Base-by-base conservation (phyloP, 2,888 invertebrate species). In the Cylindroiulus punctatus region DNA sequence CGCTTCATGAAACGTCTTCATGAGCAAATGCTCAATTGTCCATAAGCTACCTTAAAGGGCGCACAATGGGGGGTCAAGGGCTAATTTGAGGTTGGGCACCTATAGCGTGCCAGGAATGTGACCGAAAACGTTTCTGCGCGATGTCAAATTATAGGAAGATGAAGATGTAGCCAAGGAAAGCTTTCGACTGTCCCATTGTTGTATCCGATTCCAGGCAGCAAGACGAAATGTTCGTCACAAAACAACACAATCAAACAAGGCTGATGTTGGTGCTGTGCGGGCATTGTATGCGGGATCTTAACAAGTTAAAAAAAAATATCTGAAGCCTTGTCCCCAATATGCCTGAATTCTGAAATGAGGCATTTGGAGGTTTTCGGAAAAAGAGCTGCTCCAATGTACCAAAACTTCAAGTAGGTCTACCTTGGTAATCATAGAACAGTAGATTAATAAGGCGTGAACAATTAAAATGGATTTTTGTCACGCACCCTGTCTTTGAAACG, bases 11-110 rank as follows among this genome's bases (percentile, higher is more conserved):
- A 52, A 52, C 52, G 52, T 65, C 65, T 65, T 65, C 65, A 65
- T 65, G 65, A 65, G 65, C 65, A 65, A 65, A 65, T 65, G 65
- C 65, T 65, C 65, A 65, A 65, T 65, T 65, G 65, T 65, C 65
- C 65, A 65, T 65, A 65, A 65, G 65, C 65, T 65, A 65, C 65
- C 65, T 65, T 26, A 26, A 65, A 65, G 65, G 26, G 22, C 26
- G 65, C 65, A 65, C 65, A 65, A 65, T 65, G 65, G 65, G 26
- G 65, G 65, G 65, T 65, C 65, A 65, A 26, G 65, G 65, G 65
- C 65, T 65, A 65, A 65, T 65, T 65, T 65, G 26, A 26, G 65
- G 65, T 65, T 65, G 65, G 65, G 65, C 19, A 3, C 26, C 26
- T 65, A n/a, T n/a, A 65, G 65, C 65, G 65, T 65, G 65, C 65